These are phyloP conservation scores for Arrhamphus sclerolepis DNA, from an alignment of 2,797 vertebrate genomes.

Conservation along the genomic window DNA sequence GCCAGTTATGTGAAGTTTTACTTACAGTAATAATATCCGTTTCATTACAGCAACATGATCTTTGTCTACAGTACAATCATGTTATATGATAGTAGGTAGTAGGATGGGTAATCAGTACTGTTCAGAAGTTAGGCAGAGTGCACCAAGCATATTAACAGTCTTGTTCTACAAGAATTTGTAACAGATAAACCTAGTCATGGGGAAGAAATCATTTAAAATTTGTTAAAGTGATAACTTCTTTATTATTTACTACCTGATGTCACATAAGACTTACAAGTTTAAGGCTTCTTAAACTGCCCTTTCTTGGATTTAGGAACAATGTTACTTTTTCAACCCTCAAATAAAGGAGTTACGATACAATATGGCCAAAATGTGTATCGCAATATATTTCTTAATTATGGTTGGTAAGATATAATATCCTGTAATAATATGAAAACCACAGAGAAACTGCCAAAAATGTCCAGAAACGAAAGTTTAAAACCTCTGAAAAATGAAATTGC, in stretches of 20 bases:
- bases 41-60: constrained; percentile 34
- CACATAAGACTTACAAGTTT: too few species aligned
- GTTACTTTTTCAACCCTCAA: background rate
- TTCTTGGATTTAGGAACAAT: background rate
- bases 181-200: background rate
- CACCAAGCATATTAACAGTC: constrained; percentile 4
- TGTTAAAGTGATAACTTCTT: background rate
- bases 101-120: constrained; percentile 23
- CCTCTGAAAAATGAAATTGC: too few species aligned
- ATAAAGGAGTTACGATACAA: background rate
- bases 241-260: constrained; percentile 1
- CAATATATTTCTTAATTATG: too few species aligned
- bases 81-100: constrained; percentile 38
- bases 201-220: constrained; percentile 1
- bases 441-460: too few species aligned
- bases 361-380: too few species aligned
- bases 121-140: constrained; percentile 25
- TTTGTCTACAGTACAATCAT: constrained; percentile 37
- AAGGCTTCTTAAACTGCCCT: background rate
- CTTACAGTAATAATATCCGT: constrained; percentile 45
- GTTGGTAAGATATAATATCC: too few species aligned
- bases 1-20: constrained; percentile 23
- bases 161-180: constrained; percentile 9
- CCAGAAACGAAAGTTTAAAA: too few species aligned
- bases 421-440: too few species aligned